These are phyloP conservation scores for Erynnis tages DNA, from an alignment of 2,888 invertebrate genomes.

Conservation along the genomic window DNA sequence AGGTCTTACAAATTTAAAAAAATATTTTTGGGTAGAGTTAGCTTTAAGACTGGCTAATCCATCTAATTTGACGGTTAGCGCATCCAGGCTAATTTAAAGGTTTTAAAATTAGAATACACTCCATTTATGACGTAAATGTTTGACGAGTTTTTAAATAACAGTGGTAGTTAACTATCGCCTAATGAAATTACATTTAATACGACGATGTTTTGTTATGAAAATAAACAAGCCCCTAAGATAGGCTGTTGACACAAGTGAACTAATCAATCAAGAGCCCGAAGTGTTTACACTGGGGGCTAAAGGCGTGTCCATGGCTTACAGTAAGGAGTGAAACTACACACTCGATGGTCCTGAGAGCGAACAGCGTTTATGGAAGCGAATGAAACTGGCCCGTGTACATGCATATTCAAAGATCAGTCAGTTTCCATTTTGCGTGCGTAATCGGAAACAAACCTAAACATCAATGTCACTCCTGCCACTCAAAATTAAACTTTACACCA, in stretches of 20 bases:
- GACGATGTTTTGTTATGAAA: not conserved
- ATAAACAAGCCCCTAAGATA: not conserved
- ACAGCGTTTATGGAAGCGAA: constrained; percentile 45
- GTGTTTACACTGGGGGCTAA: constrained; percentile 46
- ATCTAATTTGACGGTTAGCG: too few species aligned
- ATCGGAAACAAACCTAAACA: constrained; percentile 66
- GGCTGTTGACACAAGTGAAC: constrained; percentile 14
- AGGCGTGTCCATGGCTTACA: constrained; percentile 42
- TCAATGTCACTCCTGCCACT: constrained; percentile 40
- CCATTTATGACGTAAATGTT: not conserved
- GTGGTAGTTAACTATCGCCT: too few species aligned
- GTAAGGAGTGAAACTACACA: constrained; percentile 13
- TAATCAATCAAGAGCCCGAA: constrained; percentile 39
- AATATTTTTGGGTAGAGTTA: too few species aligned
- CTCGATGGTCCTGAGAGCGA: constrained; percentile 37
- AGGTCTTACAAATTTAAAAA: too few species aligned
- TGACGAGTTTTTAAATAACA: not conserved
- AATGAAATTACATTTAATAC: not conserved
- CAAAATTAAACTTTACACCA: constrained; percentile 51
- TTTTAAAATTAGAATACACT: too few species aligned
- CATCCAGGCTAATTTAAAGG: too few species aligned
- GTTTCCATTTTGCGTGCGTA: constrained; percentile 76
- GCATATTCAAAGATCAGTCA: constrained; percentile 72
- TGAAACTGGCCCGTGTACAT: constrained; percentile 55
- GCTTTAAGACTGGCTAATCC: too few species aligned